phyloP scores from a whole-genome alignment of 2,113 vertebrate genomes.

The Corythornis cristatus region DNA sequence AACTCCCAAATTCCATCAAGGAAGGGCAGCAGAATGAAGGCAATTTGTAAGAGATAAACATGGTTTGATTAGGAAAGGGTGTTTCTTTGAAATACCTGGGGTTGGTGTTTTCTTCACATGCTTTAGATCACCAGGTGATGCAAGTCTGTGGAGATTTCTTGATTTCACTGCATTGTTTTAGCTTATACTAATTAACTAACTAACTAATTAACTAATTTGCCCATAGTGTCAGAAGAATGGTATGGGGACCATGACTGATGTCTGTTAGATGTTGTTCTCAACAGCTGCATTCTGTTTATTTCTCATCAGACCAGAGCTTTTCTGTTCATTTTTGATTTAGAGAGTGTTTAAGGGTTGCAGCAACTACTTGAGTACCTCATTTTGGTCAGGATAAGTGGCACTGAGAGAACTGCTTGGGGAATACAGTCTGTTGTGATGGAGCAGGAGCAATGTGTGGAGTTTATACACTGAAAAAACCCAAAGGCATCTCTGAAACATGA shows the following conservation, averaged over 20 bases:
- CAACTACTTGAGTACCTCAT: neutral
- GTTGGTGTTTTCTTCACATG: neutral
- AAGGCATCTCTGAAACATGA: neutral
- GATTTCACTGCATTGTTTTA: neutral
- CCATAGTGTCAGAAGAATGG: neutral
- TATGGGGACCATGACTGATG: neutral
- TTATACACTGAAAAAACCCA: neutral
- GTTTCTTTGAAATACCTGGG: neutral
- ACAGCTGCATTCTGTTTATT: neutral
- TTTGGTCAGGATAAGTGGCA: neutral
- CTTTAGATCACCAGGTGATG: neutral
- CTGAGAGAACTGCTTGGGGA: neutral
- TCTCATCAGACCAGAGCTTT: neutral
- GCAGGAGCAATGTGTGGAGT: neutral
- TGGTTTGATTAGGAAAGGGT: neutral
- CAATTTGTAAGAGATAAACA: neutral
- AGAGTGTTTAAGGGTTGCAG: neutral
- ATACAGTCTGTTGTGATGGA: neutral
- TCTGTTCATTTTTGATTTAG: neutral
- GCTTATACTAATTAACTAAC: neutral
- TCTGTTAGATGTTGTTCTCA: neutral
- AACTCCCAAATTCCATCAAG: neutral
- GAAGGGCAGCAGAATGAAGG: neutral
- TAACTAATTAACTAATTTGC: neutral
- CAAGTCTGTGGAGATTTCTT: neutral